Evolutionary conservation across 1,140 invertebrate species (phyloP).

Genomic region (Drosophila serrata): DNA sequence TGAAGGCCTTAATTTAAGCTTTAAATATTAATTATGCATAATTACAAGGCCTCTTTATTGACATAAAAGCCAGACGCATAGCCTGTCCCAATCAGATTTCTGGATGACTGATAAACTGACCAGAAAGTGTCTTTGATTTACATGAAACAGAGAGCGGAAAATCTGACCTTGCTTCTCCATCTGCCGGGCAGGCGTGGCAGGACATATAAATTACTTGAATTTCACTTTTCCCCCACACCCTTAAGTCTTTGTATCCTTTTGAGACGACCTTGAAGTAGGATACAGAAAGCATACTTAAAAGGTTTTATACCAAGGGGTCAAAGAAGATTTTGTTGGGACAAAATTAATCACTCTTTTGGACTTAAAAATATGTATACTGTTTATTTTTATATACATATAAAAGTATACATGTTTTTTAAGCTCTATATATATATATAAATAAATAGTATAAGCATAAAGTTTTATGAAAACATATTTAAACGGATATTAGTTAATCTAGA

Average conservation of each 20-base stretch:
- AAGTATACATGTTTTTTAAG: too few species aligned
- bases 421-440: not conserved
- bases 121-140: conserved; percentile 50
- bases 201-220: conserved; percentile 48
- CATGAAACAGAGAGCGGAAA: not conserved
- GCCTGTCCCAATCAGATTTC: too few species aligned
- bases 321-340: not conserved
- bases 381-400: not conserved
- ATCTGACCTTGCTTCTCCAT: conserved; percentile 17
- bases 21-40: conserved; percentile 9
- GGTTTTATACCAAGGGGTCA: too few species aligned
- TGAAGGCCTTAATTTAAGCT: not conserved
- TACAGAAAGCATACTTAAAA: conserved; percentile 64
- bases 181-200: conserved; percentile 1
- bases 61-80: not conserved
- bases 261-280: conserved; percentile 6
- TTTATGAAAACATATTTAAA: not conserved
- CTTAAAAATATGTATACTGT: not conserved
- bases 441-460: not conserved
- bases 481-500: not conserved
- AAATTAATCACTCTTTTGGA: not conserved
- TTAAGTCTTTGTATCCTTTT: not conserved
- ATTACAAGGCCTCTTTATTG: conserved; percentile 13
- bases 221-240: too few species aligned
- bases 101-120: conserved; percentile 30